phyloP scores from a whole-genome alignment of 2,113 vertebrate genomes.

The Bos taurus region ARS-UCD2.0 NC_037333.1:111203501-111204000 shows the following conservation, averaged over 20 bases:
- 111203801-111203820: neutral
- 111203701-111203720: neutral
- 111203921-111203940: fast-evolving
- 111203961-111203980: fast-evolving
- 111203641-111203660: neutral
- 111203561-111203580: neutral
- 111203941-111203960: neutral
- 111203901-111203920: fast-evolving
- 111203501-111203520: neutral
- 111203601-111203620: neutral
- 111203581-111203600: fast-evolving
- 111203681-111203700: neutral
- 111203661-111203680: neutral
- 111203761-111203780: neutral
- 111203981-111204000: fast-evolving
- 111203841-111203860: neutral
- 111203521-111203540: neutral
- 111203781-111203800: neutral
- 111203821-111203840: too few species aligned
- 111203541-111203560: neutral
- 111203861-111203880: fast-evolving
- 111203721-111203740: neutral
- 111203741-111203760: neutral
- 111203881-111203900: neutral
- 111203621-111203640: neutral